phyloP scores from a whole-genome alignment of 2,797 vertebrate species.

The Cossypha dichroa region DNA sequence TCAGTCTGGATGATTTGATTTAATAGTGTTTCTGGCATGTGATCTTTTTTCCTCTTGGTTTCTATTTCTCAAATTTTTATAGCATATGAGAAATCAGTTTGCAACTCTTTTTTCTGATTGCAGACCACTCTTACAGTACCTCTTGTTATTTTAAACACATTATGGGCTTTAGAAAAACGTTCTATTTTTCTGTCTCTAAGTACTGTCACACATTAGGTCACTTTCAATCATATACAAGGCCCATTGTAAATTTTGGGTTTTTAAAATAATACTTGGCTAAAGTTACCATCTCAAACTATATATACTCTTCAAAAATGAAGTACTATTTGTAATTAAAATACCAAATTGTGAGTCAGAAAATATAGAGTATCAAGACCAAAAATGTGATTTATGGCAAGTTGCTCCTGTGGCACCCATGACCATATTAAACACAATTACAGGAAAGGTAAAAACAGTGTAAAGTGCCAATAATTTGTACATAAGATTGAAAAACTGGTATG shows the following conservation, averaged over 20 bases:
- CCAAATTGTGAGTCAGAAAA: not conserved
- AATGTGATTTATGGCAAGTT: not conserved
- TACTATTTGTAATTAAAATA: not conserved
- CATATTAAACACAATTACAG: not conserved
- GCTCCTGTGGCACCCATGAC: not conserved
- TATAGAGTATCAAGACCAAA: not conserved
- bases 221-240: not conserved
- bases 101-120: not conserved
- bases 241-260: not conserved
- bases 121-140: not conserved
- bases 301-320: not conserved
- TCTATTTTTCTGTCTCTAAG: slow-evolving; percentile 26
- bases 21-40: not conserved
- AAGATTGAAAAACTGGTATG: not conserved
- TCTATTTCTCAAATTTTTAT: not conserved
- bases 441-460: not conserved
- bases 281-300: not conserved
- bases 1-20: not conserved
- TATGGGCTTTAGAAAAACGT: not conserved
- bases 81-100: not conserved
- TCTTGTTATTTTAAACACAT: not conserved
- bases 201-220: not conserved
- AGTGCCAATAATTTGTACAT: not conserved
- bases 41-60: not conserved
- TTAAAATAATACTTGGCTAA: not conserved